These are phyloP conservation scores for Pongo abelii DNA, from an alignment of 2,113 vertebrate genomes.

Conservation along the genomic window DNA sequence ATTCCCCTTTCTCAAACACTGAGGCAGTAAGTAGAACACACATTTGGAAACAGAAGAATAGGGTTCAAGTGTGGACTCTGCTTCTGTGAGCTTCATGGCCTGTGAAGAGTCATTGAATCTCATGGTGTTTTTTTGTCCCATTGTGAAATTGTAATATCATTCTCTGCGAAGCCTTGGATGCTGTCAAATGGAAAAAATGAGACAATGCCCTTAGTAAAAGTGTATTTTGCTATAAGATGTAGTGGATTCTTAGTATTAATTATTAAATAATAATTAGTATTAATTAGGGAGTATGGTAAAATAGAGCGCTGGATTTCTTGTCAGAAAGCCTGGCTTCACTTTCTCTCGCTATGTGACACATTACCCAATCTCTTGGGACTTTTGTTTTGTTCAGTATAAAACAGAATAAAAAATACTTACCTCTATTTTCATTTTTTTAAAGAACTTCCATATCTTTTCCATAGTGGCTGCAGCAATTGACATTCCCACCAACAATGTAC, in stretches of 20 bases:
- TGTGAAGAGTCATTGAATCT: background rate
- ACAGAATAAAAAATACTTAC: background rate
- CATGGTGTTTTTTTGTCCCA: background rate
- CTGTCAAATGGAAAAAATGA: background rate
- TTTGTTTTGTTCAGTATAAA: background rate
- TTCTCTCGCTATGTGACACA: background rate
- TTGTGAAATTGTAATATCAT: background rate
- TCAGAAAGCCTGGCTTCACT: background rate
- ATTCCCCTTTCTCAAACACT: background rate
- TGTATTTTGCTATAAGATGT: background rate
- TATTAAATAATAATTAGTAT: background rate
- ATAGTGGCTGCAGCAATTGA: background rate
- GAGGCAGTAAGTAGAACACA: background rate
- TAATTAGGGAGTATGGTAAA: background rate
- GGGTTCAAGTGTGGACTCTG: background rate
- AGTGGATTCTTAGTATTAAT: background rate
- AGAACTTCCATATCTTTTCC: background rate
- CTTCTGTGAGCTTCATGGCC: background rate
- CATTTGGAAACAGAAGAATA: background rate
- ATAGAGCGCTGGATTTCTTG: background rate
- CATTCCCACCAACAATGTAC: background rate
- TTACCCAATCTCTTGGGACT: background rate
- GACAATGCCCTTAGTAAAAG: background rate
- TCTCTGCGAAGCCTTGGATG: background rate
- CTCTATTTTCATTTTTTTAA: background rate